Base-by-base conservation (phyloP, 2,888 invertebrate genomes). In the Cephus pulcher region DNA sequence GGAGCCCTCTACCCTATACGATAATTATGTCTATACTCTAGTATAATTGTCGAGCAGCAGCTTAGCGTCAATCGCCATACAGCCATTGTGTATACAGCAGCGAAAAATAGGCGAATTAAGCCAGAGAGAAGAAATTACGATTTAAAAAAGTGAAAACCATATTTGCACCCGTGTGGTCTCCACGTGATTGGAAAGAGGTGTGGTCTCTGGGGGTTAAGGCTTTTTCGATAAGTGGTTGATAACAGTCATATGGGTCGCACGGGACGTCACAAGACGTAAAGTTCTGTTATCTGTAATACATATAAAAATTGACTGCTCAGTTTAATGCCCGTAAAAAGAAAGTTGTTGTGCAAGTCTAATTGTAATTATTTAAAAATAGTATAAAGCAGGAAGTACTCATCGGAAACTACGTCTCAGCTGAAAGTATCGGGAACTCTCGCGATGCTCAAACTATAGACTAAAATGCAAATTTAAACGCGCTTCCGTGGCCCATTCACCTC, bases 401-500 rank as follows among this genome's bases (percentile, higher is more conserved):
- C 9, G 23, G 2, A 23, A 56, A 56, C 71, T 71, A 71, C 6
- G 32, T 71, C 32, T 71, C 9, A 12, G 71, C 12, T 34, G 23
- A 11, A 33, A 32, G 71, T 71, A 71, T 34, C 32, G 33, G 6
- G 32, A 15, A 34, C 33, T 32, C 33, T 34, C 33, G 71, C 71
- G 71, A 34, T 34, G 71, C 32, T 33, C 81, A 82, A 80, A 80
- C 86, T 78, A 74, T 79, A 76, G 81, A 80, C 84, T 81, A 80
- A 82, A 84, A 86, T 86, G 85, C 83, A 85, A 86, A 86, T 86
- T 86, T 82, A 82, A 85, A 81, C 80, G 83, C 81, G 82, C 84
- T 84, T 84, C 83, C 84, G 79, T 76, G 80, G 84, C 71, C 33
- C 71, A 83, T 85, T 82, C 79, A 80, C 82, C 80, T 79, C 81